A percentile compares a stretch with the other conserved stretches of the same genome.
Evolutionary conservation across 2,113 vertebrate genomes (phyloP).

Genomic region (Azemiops feae): DNA sequence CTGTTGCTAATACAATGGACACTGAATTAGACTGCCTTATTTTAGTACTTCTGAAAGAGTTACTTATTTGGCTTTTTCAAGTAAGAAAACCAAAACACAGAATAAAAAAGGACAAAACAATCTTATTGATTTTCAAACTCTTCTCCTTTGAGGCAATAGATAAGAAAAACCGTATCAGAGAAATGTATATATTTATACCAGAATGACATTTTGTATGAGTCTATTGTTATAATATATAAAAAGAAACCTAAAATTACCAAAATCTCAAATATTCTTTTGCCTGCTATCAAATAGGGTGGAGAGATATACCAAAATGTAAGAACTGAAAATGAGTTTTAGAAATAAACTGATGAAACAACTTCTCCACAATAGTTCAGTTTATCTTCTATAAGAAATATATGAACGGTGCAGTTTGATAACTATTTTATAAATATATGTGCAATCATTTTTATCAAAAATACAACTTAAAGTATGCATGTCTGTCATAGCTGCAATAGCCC

Average conservation of each 20-base stretch:
- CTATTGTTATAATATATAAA: neutral
- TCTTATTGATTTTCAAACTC: neutral
- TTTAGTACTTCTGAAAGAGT: conserved; percentile 13
- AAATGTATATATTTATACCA: neutral
- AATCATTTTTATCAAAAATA: conserved; percentile 21
- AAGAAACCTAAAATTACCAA: neutral
- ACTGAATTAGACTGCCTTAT: neutral
- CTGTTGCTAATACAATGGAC: neutral
- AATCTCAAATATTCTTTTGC: neutral
- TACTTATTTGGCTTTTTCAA: conserved; percentile 29
- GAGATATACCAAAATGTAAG: neutral
- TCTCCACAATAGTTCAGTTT: neutral
- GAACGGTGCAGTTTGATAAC: neutral
- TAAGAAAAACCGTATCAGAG: neutral
- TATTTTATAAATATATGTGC: neutral
- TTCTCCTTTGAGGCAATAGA: neutral
- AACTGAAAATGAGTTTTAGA: neutral
- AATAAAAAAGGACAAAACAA: neutral
- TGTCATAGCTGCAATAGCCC: neutral
- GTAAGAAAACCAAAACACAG: conserved; percentile 11
- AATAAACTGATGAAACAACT: neutral
- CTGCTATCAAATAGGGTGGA: neutral
- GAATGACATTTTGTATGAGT: neutral
- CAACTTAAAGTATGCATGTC: neutral
- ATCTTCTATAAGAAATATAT: neutral